These are phyloP conservation scores for Gambusia holbrooki DNA, from an alignment of 2,113 vertebrate genomes.

Conservation along the genomic window DNA sequence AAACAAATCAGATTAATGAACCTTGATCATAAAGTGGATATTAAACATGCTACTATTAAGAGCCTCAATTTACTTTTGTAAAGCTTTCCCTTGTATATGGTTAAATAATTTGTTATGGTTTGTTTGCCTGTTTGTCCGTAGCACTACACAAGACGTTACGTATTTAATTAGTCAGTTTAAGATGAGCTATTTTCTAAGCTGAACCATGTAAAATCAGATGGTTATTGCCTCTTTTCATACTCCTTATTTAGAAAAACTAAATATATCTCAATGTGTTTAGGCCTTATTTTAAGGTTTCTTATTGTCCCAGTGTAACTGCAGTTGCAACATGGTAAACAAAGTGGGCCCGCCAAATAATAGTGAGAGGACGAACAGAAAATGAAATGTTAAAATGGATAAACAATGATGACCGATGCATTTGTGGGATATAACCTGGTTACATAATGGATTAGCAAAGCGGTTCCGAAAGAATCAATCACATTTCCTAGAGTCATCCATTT, in stretches of 20 bases:
- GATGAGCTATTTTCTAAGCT: too few relatives aligned
- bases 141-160: too few relatives aligned
- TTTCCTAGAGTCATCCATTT: too few relatives aligned
- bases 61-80: neutral
- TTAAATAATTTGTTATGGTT: neutral
- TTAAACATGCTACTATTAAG: neutral
- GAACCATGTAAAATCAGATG: neutral
- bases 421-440: too few relatives aligned
- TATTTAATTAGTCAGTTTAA: too few relatives aligned
- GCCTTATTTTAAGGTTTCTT: too few relatives aligned
- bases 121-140: neutral
- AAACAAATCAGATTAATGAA: constrained; percentile 4
- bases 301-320: too few relatives aligned
- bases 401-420: too few relatives aligned
- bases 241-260: too few relatives aligned
- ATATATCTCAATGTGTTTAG: too few relatives aligned
- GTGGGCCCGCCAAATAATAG: neutral
- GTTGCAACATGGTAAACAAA: neutral
- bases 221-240: neutral
- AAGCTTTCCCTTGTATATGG: neutral
- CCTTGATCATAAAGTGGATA: neutral
- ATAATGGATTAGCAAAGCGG: too few relatives aligned
- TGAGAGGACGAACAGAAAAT: neutral
- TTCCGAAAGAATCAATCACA: too few relatives aligned
- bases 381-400: neutral